phyloP scores from a whole-genome alignment of 2,113 vertebrate species.

The Zapornia atra region DNA sequence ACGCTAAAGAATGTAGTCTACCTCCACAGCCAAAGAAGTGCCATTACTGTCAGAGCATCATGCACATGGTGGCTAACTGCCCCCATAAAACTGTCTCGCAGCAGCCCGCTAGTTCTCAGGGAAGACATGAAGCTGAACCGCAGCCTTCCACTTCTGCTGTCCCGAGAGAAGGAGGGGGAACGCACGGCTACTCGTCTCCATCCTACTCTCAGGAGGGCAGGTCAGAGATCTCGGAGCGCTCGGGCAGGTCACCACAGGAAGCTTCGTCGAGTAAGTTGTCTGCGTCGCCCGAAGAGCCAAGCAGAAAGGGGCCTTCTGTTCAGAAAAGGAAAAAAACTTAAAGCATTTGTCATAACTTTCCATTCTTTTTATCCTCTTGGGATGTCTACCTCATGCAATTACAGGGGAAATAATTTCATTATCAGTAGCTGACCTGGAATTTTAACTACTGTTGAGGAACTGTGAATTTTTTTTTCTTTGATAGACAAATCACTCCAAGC shows the following conservation, averaged over 20 bases:
- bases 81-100: slow-evolving; percentile 78
- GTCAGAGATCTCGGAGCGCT: slow-evolving; percentile 73
- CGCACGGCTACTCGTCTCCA: slow-evolving; percentile 64
- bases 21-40: slow-evolving; percentile 90
- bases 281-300: slow-evolving; percentile 86
- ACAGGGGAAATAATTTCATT: slow-evolving; percentile 80
- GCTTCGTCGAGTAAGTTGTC: slow-evolving; percentile 80
- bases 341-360: slow-evolving; percentile 23
- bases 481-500: slow-evolving; percentile 81
- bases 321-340: slow-evolving; percentile 95
- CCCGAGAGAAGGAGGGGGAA: slow-evolving; percentile 76
- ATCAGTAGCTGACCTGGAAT: slow-evolving; percentile 73
- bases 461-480: slow-evolving; percentile 72
- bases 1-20: slow-evolving; percentile 86
- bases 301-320: slow-evolving; percentile 86
- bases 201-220: slow-evolving; percentile 75
- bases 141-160: slow-evolving; percentile 80
- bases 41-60: slow-evolving; percentile 88
- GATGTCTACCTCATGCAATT: slow-evolving; percentile 84
- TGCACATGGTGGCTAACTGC: slow-evolving; percentile 87
- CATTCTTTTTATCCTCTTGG: slow-evolving; percentile 68
- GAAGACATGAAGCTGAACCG: slow-evolving; percentile 82
- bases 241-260: slow-evolving; percentile 85
- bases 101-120: slow-evolving; percentile 84
- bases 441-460: slow-evolving; percentile 83